These are phyloP conservation scores for Agraylea sexmaculata DNA, from an alignment of 1,140 invertebrate species.

Conservation along the genomic window DNA sequence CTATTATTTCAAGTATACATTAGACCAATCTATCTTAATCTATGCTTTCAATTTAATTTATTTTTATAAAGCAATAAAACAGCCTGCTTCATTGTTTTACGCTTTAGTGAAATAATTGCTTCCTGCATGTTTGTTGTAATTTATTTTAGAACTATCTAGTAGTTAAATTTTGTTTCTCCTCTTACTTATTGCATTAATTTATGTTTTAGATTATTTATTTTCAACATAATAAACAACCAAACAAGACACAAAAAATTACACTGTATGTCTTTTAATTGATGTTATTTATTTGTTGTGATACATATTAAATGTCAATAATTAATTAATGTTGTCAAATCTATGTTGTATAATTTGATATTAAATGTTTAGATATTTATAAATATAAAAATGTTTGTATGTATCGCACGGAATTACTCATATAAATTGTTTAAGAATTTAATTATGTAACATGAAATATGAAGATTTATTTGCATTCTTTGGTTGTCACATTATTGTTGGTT, in stretches of 20 bases:
- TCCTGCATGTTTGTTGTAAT: neutral
- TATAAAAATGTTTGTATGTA: slow-evolving; percentile 15
- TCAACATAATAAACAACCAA: slow-evolving; percentile 5
- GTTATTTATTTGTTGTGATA: neutral
- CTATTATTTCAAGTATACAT: too few species aligned
- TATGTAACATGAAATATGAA: too few species aligned
- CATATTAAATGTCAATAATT: neutral
- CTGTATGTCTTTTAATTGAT: slow-evolving; percentile 6
- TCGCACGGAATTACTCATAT: too few species aligned
- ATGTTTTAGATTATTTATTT: slow-evolving; percentile 3
- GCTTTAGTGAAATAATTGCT: too few species aligned
- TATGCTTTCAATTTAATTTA: too few species aligned
- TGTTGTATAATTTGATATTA: slow-evolving; percentile 9
- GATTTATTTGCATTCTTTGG: too few species aligned
- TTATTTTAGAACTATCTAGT: neutral
- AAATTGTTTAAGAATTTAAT: too few species aligned
- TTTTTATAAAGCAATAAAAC: too few species aligned
- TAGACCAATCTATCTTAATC: too few species aligned
- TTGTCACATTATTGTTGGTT: too few species aligned
- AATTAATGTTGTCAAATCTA: neutral
- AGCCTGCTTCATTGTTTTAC: too few species aligned
- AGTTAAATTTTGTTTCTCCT: neutral
- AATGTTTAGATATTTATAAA: slow-evolving; percentile 9
- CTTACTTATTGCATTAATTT: neutral
- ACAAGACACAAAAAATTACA: slow-evolving; percentile 1